Percentiles rank a stretch among this genome's conserved stretches.
phyloP scores from a whole-genome alignment of 2,113 vertebrate genomes.

The Seriola rivoliana region DNA sequence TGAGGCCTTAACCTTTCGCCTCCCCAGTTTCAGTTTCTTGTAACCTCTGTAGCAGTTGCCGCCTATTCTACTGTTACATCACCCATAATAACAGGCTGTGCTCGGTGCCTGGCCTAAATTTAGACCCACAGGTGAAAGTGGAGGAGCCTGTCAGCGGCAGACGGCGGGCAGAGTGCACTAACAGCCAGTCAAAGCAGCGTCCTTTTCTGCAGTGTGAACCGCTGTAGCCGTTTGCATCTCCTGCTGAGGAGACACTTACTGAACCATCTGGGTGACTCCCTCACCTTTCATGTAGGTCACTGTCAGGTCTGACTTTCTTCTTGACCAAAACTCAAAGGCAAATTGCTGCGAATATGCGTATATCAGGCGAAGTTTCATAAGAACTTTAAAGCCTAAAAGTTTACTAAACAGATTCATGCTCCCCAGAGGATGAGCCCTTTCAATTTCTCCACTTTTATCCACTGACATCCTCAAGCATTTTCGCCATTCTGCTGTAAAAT shows the following conservation, averaged over 20 bases:
- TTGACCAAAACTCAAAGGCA: too few relatives aligned
- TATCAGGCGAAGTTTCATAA: too few relatives aligned
- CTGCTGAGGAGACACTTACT: background rate
- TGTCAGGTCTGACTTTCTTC: background rate
- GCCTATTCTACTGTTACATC: constrained; percentile 48
- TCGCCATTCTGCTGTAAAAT: background rate
- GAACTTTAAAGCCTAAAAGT: too few relatives aligned
- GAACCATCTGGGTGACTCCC: background rate
- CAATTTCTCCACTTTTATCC: background rate
- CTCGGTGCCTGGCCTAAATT: constrained; percentile 22
- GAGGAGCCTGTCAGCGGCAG: constrained; percentile 39
- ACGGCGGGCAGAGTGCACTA: background rate
- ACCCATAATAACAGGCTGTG: constrained; percentile 28
- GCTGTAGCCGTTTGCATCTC: background rate
- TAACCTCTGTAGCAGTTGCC: constrained; percentile 40
- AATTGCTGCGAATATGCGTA: too few relatives aligned
- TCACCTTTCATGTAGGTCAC: background rate
- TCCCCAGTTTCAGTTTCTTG: constrained; percentile 26
- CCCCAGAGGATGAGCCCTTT: background rate
- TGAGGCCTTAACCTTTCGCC: constrained; percentile 30
- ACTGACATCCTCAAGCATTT: background rate
- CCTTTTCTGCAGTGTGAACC: background rate
- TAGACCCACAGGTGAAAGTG: constrained; percentile 54
- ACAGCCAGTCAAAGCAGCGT: background rate
- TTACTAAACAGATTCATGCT: background rate